Evolutionary conservation across 2,113 vertebrate species (phyloP).

Genomic region (Dipodomys ordii): DNA sequence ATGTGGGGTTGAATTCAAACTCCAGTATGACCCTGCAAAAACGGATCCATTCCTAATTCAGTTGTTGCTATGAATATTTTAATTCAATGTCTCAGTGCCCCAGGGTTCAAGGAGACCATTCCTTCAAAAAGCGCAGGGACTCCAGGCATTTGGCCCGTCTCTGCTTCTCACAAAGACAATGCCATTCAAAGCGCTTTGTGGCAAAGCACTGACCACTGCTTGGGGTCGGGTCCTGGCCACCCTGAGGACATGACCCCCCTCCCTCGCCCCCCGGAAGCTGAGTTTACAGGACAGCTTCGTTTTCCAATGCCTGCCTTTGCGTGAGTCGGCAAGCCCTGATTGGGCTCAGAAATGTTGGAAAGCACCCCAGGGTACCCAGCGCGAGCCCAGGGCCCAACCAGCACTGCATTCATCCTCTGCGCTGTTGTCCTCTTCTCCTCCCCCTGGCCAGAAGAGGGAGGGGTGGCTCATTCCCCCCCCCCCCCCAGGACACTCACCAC

Average conservation of each 20-base stretch:
- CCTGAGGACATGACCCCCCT: neutral
- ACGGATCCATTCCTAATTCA: neutral
- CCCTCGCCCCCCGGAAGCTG: neutral
- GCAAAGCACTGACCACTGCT: neutral
- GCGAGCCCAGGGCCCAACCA: neutral
- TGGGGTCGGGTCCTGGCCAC: neutral
- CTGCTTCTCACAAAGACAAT: neutral
- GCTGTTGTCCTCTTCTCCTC: fast-evolving
- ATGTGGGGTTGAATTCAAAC: too few relatives aligned
- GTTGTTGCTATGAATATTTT: neutral
- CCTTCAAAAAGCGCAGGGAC: neutral
- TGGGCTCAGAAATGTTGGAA: neutral
- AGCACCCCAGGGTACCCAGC: neutral
- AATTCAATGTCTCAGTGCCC: neutral
- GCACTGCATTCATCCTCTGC: neutral
- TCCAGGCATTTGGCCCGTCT: neutral
- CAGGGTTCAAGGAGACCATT: neutral
- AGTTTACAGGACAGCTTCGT: neutral
- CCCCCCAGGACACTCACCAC: neutral
- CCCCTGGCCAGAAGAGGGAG: neutral
- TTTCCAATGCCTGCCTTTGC: neutral
- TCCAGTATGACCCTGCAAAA: too few relatives aligned
- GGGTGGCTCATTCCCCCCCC: neutral
- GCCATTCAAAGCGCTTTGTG: neutral
- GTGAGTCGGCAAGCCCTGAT: neutral